Conservation (phyloP, 2,888 invertebrate genomes). For the Alloplasta piceator region DNA sequence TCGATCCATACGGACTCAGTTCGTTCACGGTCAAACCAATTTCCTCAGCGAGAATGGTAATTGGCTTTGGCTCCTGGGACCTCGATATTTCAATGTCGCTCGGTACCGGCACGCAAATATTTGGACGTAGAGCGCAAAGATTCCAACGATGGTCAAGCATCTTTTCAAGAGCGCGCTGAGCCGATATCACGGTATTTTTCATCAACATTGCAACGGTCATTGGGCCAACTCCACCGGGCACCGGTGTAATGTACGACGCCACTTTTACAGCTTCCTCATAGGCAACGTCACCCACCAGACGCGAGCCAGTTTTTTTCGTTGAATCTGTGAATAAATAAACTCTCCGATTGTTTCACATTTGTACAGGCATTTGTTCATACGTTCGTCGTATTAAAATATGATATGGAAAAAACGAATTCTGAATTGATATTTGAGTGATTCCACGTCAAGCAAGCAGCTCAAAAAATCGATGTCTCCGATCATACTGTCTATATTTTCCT, state of each 20-base stretch:
- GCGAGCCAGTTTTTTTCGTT: constrained; percentile 90
- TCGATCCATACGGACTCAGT: constrained; percentile 95
- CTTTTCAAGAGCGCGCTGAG: constrained; percentile 86
- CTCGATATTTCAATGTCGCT: constrained; percentile 96
- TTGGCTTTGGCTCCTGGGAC: constrained; percentile 94
- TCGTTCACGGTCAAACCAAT: constrained; percentile 93
- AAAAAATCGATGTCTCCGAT: too few species aligned
- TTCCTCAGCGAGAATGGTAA: constrained; percentile 90
- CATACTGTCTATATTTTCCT: too few species aligned
- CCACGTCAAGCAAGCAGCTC: too few species aligned
- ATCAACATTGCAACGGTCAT: constrained; percentile 99
- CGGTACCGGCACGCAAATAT: constrained; percentile 90
- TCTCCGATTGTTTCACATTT: too few species aligned
- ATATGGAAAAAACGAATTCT: too few species aligned
- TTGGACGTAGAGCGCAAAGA: constrained; percentile 88
- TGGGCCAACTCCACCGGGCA: constrained; percentile 98
- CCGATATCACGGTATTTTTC: constrained; percentile 96
- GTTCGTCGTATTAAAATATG: too few species aligned
- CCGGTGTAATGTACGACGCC: constrained; percentile 96
- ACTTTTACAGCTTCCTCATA: constrained; percentile 91
- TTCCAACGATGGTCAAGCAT: constrained; percentile 89
- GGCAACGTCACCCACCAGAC: constrained; percentile 97
- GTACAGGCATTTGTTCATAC: too few species aligned
- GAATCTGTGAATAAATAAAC: constrained; percentile 89
- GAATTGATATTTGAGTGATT: too few species aligned